Evolutionary conservation across 2,888 invertebrate genomes (phyloP).

Genomic region (Trachelus troglodyta): DNA sequence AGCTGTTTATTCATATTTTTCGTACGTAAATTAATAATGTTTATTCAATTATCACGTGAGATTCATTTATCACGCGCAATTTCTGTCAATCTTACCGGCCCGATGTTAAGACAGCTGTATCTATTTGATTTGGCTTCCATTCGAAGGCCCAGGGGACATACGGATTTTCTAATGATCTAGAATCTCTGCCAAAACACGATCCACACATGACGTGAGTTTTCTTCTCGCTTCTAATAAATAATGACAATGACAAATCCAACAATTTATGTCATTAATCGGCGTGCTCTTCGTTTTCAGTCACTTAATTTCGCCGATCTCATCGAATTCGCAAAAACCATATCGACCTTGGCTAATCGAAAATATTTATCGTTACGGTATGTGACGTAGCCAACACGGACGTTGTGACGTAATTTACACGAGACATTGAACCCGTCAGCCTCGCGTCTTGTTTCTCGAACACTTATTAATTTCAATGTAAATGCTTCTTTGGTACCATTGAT

Average conservation of each 20-base stretch:
- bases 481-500: not conserved
- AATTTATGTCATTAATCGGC: no score
- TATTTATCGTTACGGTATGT: not conserved
- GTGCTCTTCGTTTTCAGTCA: no score
- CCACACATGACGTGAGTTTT: not conserved
- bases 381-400: not conserved
- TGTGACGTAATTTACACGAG: slow-evolving; percentile 24
- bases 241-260: no score
- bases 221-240: not conserved
- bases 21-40: not conserved
- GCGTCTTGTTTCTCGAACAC: not conserved
- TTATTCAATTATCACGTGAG: not conserved
- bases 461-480: not conserved
- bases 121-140: not conserved
- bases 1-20: not conserved
- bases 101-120: not conserved
- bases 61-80: not conserved
- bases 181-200: not conserved
- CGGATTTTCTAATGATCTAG: not conserved
- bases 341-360: not conserved
- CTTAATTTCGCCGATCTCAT: not conserved
- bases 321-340: not conserved
- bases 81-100: not conserved
- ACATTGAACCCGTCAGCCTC: slow-evolving; percentile 23
- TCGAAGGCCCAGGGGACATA: not conserved